A percentile compares a stretch with the other conserved stretches of the same genome.
These are phyloP conservation scores for Rhinoraja longicauda DNA, from an alignment of 2,797 vertebrate genomes.

Conservation along the genomic window DNA sequence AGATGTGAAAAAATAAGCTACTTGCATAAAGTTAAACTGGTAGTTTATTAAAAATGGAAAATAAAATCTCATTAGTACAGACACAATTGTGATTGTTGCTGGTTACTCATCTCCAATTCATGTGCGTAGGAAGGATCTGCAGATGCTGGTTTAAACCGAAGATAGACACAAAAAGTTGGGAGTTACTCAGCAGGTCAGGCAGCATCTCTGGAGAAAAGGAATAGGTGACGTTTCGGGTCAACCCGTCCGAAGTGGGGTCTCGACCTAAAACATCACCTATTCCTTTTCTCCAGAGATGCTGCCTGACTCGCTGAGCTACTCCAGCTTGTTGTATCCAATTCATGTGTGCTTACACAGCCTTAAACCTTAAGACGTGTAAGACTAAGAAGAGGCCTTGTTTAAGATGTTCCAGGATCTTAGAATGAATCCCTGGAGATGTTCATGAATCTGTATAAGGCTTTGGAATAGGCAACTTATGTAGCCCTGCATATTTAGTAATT, in stretches of 20 bases:
- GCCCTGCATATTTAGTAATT: background rate
- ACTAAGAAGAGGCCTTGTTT: background rate
- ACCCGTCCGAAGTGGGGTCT: no score
- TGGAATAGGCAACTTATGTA: background rate
- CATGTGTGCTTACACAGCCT: background rate
- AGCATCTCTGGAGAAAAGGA: no score
- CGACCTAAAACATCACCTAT: no score
- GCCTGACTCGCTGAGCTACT: no score
- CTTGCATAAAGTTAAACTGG: background rate
- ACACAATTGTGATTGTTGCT: background rate
- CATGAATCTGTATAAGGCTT: background rate
- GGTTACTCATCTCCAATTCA: background rate
- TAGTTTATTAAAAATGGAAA: background rate
- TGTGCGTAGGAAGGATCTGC: no score
- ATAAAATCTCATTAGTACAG: background rate
- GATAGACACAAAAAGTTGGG: no score
- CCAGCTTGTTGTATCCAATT: no score
- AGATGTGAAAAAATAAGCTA: background rate
- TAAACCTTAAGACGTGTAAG: background rate
- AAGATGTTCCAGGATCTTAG: background rate
- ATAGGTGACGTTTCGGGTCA: no score
- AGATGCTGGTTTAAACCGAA: no score
- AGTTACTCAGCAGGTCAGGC: no score
- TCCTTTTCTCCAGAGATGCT: no score
- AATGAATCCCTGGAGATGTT: background rate